A percentile compares a stretch with the other conserved stretches of the same genome.
These are phyloP conservation scores for Chrysogorgia sp. DNA, from an alignment of 92 coral and sea anemone genomes.

Conservation along the genomic window DNA sequence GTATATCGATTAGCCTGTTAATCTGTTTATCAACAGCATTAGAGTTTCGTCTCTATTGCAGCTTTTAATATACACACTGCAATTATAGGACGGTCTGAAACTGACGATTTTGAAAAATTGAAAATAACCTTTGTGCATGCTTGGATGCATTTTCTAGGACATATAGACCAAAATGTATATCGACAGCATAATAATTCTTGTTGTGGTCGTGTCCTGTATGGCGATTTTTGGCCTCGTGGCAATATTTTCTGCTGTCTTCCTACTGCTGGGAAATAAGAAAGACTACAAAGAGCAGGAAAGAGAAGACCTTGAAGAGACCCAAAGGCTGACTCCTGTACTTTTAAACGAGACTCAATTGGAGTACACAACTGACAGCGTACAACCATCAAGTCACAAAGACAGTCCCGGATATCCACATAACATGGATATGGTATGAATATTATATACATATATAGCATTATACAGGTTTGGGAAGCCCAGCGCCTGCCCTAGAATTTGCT, in stretches of 20 bases:
- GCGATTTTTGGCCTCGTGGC: constrained; percentile 30
- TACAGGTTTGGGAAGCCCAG: not conserved
- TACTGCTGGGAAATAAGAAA: constrained; percentile 22
- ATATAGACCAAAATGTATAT: constrained; percentile 1
- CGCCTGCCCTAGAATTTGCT: no score
- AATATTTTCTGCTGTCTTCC: constrained; percentile 11
- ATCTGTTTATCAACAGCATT: no score
- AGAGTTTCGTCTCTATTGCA: no score
- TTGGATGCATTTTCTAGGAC: not conserved
- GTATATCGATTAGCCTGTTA: no score
- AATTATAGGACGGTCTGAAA: no score
- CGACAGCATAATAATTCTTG: constrained; percentile 17
- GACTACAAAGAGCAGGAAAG: not conserved
- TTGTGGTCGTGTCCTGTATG: constrained; percentile 14
- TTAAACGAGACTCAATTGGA: constrained; percentile 9
- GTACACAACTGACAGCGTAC: constrained; percentile 20
- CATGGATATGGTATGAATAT: constrained; percentile 14
- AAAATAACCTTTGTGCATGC: no score
- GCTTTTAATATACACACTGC: no score
- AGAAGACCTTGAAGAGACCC: constrained; percentile 4
- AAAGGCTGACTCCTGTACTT: constrained; percentile 8
- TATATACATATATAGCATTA: not conserved
- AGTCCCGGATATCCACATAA: constrained; percentile 22
- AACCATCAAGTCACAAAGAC: constrained; percentile 5
- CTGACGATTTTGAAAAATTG: no score